Evolutionary conservation across 2,113 vertebrate genomes (phyloP).

Genomic region (Gambusia holbrooki): DNA sequence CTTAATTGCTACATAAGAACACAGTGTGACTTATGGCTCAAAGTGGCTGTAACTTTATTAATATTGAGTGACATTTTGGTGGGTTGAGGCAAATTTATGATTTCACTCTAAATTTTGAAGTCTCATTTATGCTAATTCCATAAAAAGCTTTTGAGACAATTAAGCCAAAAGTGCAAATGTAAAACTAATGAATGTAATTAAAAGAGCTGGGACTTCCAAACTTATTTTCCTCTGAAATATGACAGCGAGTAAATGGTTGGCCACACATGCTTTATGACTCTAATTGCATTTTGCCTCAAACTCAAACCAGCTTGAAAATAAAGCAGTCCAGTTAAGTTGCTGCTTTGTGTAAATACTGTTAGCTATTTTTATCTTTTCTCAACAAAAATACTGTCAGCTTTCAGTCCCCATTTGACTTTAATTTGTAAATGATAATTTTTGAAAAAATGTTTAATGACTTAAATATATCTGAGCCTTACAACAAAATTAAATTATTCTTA

Average conservation of each 20-base stretch:
- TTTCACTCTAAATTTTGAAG: neutral
- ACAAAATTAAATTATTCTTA: too few relatives aligned
- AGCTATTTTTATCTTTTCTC: neutral
- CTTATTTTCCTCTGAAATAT: neutral
- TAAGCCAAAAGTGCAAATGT: neutral
- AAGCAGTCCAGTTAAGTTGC: neutral
- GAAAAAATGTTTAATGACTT: too few relatives aligned
- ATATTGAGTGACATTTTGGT: neutral
- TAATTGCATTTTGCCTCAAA: too few relatives aligned
- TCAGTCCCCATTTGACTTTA: too few relatives aligned
- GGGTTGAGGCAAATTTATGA: neutral
- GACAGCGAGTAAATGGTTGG: neutral
- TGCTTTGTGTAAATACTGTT: neutral
- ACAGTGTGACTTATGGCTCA: neutral
- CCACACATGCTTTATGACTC: neutral
- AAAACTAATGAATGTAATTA: neutral
- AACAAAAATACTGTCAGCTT: neutral
- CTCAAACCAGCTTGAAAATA: neutral
- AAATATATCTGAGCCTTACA: too few relatives aligned
- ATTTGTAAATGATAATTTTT: too few relatives aligned
- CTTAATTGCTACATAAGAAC: constrained; percentile 6
- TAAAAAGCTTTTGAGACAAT: neutral
- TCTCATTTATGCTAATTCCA: neutral
- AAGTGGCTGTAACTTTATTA: constrained; percentile 3
- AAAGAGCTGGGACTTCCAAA: neutral